A percentile compares a stretch with the other conserved stretches of the same genome.
phyloP scores from a whole-genome alignment of 2,113 vertebrate species.

The Amphiprion ocellaris region DNA sequence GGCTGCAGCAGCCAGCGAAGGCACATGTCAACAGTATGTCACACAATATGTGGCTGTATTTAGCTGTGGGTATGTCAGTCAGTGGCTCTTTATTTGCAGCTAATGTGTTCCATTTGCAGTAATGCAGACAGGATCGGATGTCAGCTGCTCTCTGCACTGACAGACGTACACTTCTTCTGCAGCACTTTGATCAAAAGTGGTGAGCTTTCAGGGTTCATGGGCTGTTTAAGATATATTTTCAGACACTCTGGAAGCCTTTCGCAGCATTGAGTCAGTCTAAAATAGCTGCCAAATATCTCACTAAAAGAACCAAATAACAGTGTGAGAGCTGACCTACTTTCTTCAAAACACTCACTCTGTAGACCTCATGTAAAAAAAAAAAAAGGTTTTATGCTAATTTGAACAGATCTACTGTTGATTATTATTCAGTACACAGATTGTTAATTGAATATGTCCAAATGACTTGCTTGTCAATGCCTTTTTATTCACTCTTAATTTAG shows the following conservation, averaged over 20 bases:
- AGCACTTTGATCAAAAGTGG: slow-evolving; percentile 58
- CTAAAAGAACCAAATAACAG: slow-evolving; percentile 37
- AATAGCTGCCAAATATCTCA: slow-evolving; percentile 62
- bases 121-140: slow-evolving; percentile 16
- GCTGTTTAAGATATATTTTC: slow-evolving; percentile 58
- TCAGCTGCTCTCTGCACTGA: slow-evolving; percentile 34
- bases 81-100: slow-evolving; percentile 22
- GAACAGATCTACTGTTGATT: not conserved
- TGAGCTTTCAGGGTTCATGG: slow-evolving; percentile 47
- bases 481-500: not conserved
- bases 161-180: slow-evolving; percentile 17
- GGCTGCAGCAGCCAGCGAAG: not conserved
- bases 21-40: slow-evolving; percentile 16
- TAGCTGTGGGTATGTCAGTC: slow-evolving; percentile 15
- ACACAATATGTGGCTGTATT: not conserved
- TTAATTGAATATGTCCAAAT: slow-evolving; percentile 14
- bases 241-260: slow-evolving; percentile 46
- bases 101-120: slow-evolving; percentile 44
- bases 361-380: not conserved
- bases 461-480: not conserved
- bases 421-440: not conserved
- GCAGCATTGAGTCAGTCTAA: slow-evolving; percentile 49
- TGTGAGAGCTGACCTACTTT: slow-evolving; percentile 61
- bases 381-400: slow-evolving; percentile 11
- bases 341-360: not conserved